Base-by-base conservation (phyloP, 1,140 invertebrate species). In the Drosophila micromelanica region DNA sequence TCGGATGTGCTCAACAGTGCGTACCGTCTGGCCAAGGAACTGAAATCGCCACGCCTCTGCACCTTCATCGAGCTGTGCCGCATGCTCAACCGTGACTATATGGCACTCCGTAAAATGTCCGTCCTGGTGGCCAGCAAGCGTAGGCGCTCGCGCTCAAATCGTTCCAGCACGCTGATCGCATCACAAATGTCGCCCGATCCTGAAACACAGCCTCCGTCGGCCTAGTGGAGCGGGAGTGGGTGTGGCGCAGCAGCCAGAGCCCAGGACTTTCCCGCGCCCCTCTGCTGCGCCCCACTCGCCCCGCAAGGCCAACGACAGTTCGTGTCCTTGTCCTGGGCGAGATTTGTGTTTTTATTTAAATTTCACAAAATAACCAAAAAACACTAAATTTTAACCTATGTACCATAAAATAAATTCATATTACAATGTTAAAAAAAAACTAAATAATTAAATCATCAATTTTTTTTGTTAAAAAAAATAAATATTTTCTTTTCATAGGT, bases 1-100 rank as follows among this genome's bases (percentile, higher is more conserved):
- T 69, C 67, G 17, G 80, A 90, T 13, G 75, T 84, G 1, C 54
- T 91, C 3, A 73, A 90, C 5, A 32, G 23, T 3, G 90, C 90
- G 17, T 86, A 76, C 9, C 6, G 27, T 2, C 49, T 91, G 57
- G 84, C 90, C 30, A 49, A 42, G 12, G 51, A 60, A 0, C 67
- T 91, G 0, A 86, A 91, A 30, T 86, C 76, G 9, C 45, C 77
- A 0, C 20, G 32, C 0, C 59, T 91, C 0, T 79, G 78, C 52
- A 68, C 73, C 32, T 91, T 91, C 51, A 78, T 91, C 40, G 86
- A 91, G 15, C 51, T 81, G n/a, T 87, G 90, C 55, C 80, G 75
- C 43, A 80, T 76, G 68, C 71, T 91, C 17, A 91, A 91, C 48
- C 76, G 68, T 12, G 90, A 87, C 5, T 90, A 90, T 9, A 76